Evolutionary conservation across 2,113 vertebrate genomes (phyloP), one percentile per base, ranked within the genome.

Genomic region (Tapirus terrestris): DNA sequence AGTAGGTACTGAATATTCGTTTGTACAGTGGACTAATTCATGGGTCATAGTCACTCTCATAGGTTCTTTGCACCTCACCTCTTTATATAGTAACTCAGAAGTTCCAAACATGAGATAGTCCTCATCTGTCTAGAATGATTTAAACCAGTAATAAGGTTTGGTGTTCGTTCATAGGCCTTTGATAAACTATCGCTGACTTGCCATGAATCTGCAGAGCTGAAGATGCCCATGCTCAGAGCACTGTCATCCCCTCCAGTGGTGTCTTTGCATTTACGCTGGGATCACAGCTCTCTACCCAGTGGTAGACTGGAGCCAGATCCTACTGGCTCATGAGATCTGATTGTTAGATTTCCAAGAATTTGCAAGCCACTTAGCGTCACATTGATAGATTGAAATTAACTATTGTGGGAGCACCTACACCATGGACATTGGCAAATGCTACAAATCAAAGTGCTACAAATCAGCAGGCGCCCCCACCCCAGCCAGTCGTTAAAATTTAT

Each of bases 361-460:
- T 91, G 76, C 25, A 95, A 73, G 36, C 33, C 13, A 60, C 11
- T 73, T 67, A 73, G 68, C 60, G 53, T 81, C 36, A 65, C 53
- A 43, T 31, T 53, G 48, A 58, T 84, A 89, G 75, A 12, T 13
- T 91, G 27, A 96, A 61, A 68, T 84, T 1, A 88, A 80, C 65
- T 56, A 36, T 14, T 18, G 45, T 53, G 45, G 45, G 48, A 76
- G 14, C 76, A 81, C 92, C 94, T 92, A 82, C 39, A 65, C 39
- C n/a, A n/a, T 10, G n/a, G 48, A 81, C 88, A 95, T 18, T 56
- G 81, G 85, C 63, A 91, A 67, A 33, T 53, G 18, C 45, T 68
- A 39, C 39, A 33, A 27, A 79, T 61, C 25, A 53, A 72, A 70
- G 43, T 25, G 65, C 68, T 65, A 72, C 36, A 77, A 20, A 79